Evolutionary conservation across 1,140 invertebrate genomes (phyloP), one percentile per base, ranked within the genome.

Genomic region (Papilio dardanus): DNA sequence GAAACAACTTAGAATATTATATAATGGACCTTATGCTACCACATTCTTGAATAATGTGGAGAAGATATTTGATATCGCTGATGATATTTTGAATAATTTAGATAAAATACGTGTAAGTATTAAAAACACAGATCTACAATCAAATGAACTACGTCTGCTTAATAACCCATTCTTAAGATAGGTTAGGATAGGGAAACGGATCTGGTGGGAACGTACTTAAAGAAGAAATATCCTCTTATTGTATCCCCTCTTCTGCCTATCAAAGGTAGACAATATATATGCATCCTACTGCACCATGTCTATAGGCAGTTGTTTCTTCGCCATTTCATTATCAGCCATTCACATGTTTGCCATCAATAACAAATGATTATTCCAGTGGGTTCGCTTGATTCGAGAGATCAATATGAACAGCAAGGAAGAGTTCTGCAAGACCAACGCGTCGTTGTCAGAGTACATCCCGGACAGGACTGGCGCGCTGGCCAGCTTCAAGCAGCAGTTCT

Each of bases 91-190:
- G 4, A 88, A 74, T 5, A 88, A 93, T 76, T 71, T 93, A 46
- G 91, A 93, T 82, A 81, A 87, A 69, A 87, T 93, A 76, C 90
- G 93, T 77, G 93, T 93, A 80, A 89, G 88, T 87, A 67, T 66
- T 37, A 73, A 50, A 68, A 37, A 37, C 12, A 37, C 35, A 37
- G 10, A 37, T 12, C 10, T 37, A 12, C 14, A 12, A 37, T 12
- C 7, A 10, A 37, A 10, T 37, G 35, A 37, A n/a, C 12, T 37
- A 37, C 7, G 10, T 0, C 0, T 37, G 35, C 14, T 37, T 12
- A 37, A 37, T 2, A 37, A n/a, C n/a, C n/a, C n/a, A n/a, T n/a
- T n/a, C n/a, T n/a, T n/a, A n/a, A n/a, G n/a, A n/a, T n/a, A n/a
- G n/a, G n/a, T n/a, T n/a, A n/a, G n/a, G n/a, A n/a, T n/a, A n/a